These are phyloP conservation scores for Mystacides longicornis DNA, from an alignment of 2,888 invertebrate genomes.

Conservation along the genomic window DNA sequence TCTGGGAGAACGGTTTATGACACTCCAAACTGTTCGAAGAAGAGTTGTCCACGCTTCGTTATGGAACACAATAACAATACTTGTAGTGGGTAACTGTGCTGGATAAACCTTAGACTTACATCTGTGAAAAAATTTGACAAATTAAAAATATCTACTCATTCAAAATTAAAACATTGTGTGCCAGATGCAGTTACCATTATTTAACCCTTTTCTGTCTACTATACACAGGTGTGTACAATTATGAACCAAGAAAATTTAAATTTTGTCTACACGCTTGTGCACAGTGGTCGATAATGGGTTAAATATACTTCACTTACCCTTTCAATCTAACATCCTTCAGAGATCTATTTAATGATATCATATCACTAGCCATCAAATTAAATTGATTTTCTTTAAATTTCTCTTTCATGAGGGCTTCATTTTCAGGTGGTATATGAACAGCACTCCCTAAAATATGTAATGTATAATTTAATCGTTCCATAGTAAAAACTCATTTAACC, in stretches of 20 bases:
- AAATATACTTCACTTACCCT: constrained; percentile 52
- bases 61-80: constrained; percentile 98
- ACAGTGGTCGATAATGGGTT: background rate
- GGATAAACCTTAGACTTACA: constrained; percentile 77
- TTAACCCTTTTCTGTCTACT: too few species aligned
- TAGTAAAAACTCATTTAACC: too few species aligned
- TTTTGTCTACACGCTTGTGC: too few species aligned
- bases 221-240: too few species aligned
- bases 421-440: constrained; percentile 81
- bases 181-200: too few species aligned
- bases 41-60: constrained; percentile 99
- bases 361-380: constrained; percentile 94
- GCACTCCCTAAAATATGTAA: constrained; percentile 57
- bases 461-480: too few species aligned
- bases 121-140: constrained; percentile 46
- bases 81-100: constrained; percentile 78
- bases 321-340: constrained; percentile 89
- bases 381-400: constrained; percentile 98
- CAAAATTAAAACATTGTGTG: too few species aligned
- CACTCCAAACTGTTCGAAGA: constrained; percentile 92
- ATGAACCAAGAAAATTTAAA: too few species aligned
- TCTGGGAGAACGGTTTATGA: constrained; percentile 88
- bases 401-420: constrained; percentile 84
- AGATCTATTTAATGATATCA: constrained; percentile 93
- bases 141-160: too few species aligned